Evolutionary conservation across 2,888 invertebrate species (phyloP), one percentile per base, ranked within the genome.

Genomic region (Aleiodes testaceus): DNA sequence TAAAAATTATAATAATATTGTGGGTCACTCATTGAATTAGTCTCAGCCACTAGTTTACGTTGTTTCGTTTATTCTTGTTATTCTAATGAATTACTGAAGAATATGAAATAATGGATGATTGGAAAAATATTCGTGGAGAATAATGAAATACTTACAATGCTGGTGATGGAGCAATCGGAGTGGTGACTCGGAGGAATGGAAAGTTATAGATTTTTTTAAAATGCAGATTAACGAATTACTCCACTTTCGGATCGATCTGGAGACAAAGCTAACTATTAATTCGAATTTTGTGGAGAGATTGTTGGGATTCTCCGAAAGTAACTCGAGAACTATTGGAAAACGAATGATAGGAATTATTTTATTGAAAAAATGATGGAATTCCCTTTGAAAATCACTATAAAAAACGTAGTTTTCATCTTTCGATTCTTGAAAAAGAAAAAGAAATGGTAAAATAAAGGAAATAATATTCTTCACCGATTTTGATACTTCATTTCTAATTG

Each of bases 101-200:
- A 53, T 7, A 26, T 26, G 22, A 11, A 6, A 30, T 53, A 26
- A 53, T n/a, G 4, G 26, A 26, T 53, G 14, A 30, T 22, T 26
- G 6, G 14, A 53, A n/a, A 3, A 53, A 12, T 22, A 52, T 53
- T 26, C 14, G n/a, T 53, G 14, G 14, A 20, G 30, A 30, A 53
- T 26, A 53, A 53, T 53, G 14, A 53, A 30, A 52, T 0, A 52
- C 52, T 52, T 52, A 16, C 52, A 20, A 52, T 52, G n/a, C 52
- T 52, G 52, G 52, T 52, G 22, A 52, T 22, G 11, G 52, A 22
- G 52, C 5, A 6, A 16, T 20, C 50, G 18, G 50, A 50, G 50
- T 16, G 50, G 18, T 7, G 9, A 52, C 22, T 14, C 18, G 20
- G 18, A n/a, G 22, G 52, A 22, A 12, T 9, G 22, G 20, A 52